Evolutionary conservation across 2,888 invertebrate genomes (phyloP).

Genomic region (Heliothis peltigera): DNA sequence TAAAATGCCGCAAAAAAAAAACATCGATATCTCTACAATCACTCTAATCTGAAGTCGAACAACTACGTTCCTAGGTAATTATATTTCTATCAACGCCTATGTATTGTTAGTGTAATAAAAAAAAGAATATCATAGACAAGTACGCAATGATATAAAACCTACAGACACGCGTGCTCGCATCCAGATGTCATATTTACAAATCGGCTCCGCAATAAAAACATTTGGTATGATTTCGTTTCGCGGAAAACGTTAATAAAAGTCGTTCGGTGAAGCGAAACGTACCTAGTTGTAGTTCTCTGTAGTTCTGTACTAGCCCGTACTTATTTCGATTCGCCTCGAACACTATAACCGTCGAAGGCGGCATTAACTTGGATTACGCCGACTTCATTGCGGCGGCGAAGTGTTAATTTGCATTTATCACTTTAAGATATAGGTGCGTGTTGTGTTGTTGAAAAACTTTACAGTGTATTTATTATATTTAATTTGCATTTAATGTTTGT

Average conservation of each 20-base stretch:
- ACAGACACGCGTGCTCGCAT: slow-evolving; percentile 20
- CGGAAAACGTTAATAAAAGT: slow-evolving; percentile 75
- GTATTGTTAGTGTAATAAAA: neutral
- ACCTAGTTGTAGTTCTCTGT: slow-evolving; percentile 27
- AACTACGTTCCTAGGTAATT: neutral
- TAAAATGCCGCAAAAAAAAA: neutral
- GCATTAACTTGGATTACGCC: slow-evolving; percentile 60
- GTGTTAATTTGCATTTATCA: slow-evolving; percentile 54
- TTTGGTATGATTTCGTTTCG: slow-evolving; percentile 69
- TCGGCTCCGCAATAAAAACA: slow-evolving; percentile 65
- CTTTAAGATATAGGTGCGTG: slow-evolving; percentile 20
- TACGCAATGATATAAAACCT: slow-evolving; percentile 19
- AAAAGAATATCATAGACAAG: neutral
- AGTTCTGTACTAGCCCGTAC: slow-evolving; percentile 14
- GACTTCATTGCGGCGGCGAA: slow-evolving; percentile 35
- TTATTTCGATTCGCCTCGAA: slow-evolving; percentile 37
- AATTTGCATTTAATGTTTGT: slow-evolving; percentile 14
- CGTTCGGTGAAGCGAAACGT: slow-evolving; percentile 68
- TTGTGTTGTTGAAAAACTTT: slow-evolving; percentile 20
- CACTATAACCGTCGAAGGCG: slow-evolving; percentile 49
- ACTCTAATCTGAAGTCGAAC: neutral
- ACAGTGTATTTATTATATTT: slow-evolving; percentile 16
- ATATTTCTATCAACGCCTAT: slow-evolving; percentile 3
- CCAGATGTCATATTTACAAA: slow-evolving; percentile 64
- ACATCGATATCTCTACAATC: neutral